Conservation (phyloP, 2,797 vertebrate genomes). For the Stomatorhinus walkeri region DNA sequence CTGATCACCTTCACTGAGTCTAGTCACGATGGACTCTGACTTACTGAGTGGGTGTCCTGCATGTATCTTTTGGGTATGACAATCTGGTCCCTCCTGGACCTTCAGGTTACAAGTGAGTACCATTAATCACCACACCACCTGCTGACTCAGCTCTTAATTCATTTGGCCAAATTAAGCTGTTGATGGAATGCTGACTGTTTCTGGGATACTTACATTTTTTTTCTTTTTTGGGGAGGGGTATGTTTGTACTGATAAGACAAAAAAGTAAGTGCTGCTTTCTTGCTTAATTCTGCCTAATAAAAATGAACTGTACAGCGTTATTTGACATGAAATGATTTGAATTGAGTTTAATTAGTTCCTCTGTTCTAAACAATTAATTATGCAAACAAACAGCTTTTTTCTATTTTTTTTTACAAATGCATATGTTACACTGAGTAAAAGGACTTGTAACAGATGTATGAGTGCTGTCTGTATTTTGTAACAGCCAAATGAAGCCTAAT, state of each 20-base stretch:
- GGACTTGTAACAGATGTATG: conserved; percentile 8
- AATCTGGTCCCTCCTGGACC: background rate
- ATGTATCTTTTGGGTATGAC: background rate
- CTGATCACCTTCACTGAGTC: background rate
- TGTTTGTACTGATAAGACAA: background rate
- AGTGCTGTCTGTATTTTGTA: background rate
- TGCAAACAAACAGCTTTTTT: background rate
- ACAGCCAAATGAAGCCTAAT: conserved; percentile 3
- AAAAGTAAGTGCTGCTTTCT: background rate
- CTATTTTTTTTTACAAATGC: background rate
- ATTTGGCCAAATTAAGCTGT: background rate
- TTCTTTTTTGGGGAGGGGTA: background rate
- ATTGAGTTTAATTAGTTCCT: background rate
- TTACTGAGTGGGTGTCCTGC: background rate
- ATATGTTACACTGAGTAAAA: background rate
- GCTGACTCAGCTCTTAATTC: background rate
- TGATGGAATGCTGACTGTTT: background rate
- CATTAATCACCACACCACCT: conserved; percentile 1
- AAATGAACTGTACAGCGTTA: background rate
- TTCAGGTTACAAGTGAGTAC: conserved; percentile 36
- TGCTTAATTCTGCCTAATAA: background rate
- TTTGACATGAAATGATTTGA: background rate
- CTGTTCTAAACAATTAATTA: background rate
- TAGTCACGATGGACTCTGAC: background rate
- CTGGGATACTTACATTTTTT: background rate